phyloP scores from a whole-genome alignment of 2,888 invertebrate genomes.

The Trissolcus brochymenae region DNA sequence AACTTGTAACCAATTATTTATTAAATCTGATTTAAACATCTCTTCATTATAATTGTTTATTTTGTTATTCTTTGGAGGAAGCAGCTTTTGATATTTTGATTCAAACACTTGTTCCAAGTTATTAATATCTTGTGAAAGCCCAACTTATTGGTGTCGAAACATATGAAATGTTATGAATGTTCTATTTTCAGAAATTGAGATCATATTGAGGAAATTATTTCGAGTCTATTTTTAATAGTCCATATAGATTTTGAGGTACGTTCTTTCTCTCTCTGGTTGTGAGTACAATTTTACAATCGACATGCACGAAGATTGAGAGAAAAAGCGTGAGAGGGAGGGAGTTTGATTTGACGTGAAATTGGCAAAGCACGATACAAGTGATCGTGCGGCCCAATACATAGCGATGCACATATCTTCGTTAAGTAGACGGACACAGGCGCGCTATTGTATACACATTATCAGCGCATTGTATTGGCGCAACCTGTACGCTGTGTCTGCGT shows the following conservation, averaged over 20 bases:
- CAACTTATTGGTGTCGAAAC: conserved; percentile 20
- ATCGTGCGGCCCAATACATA: conserved; percentile 18
- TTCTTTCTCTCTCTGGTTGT: too few species aligned
- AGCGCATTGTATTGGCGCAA: conserved; percentile 43
- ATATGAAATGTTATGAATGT: conserved; percentile 26
- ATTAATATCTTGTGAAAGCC: conserved; percentile 17
- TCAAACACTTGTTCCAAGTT: too few species aligned
- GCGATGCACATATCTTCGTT: conserved; percentile 19
- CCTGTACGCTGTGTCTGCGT: conserved; percentile 54
- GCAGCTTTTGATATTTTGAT: conserved; percentile 11
- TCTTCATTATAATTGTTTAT: not conserved
- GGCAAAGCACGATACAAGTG: conserved; percentile 10
- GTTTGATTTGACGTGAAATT: not conserved
- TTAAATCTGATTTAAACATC: too few species aligned
- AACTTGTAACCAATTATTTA: too few species aligned
- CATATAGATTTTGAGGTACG: too few species aligned
- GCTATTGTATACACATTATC: conserved; percentile 49
- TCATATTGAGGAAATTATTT: not conserved
- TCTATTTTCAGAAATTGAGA: conserved; percentile 40
- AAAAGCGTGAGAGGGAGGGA: too few species aligned
- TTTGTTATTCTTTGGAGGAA: not conserved
- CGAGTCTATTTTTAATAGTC: too few species aligned
- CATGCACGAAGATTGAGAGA: too few species aligned
- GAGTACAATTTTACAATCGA: too few species aligned
- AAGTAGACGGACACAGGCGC: conserved; percentile 38